These are phyloP conservation scores for Aspidiotus rigidus DNA, from an alignment of 2,888 invertebrate genomes.

Conservation along the genomic window DNA sequence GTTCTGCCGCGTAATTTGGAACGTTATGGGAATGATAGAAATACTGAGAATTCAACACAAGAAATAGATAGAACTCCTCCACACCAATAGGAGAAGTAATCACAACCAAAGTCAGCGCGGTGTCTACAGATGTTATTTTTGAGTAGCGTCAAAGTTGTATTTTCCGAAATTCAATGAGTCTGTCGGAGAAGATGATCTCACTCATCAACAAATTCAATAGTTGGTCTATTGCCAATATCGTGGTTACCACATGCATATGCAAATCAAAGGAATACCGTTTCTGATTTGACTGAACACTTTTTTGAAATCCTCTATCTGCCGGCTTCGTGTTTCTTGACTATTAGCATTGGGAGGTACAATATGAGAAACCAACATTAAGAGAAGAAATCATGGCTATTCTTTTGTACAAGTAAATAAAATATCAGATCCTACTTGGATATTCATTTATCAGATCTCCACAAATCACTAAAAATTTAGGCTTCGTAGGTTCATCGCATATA, in stretches of 20 bases:
- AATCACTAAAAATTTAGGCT: slow-evolving; percentile 45
- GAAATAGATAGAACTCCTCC: slow-evolving; percentile 47
- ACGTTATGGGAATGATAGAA: slow-evolving; percentile 38
- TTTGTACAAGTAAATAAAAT: background rate
- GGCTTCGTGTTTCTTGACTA: slow-evolving; percentile 38
- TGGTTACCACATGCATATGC: slow-evolving; percentile 50
- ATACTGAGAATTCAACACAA: slow-evolving; percentile 47
- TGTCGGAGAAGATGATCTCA: slow-evolving; percentile 33
- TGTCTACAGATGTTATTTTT: slow-evolving; percentile 37
- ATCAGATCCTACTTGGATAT: slow-evolving; percentile 41
- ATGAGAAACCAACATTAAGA: too few species aligned
- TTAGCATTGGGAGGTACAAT: too few species aligned
- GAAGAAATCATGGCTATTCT: too few species aligned
- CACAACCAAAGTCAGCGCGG: slow-evolving; percentile 44
- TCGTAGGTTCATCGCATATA: slow-evolving; percentile 37
- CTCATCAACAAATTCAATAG: slow-evolving; percentile 41
- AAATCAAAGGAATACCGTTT: slow-evolving; percentile 45
- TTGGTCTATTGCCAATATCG: slow-evolving; percentile 47
- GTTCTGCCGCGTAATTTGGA: slow-evolving; percentile 41
- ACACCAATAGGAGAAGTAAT: slow-evolving; percentile 47
- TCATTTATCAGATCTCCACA: slow-evolving; percentile 49
- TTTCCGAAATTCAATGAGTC: too few species aligned
- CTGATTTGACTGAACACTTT: slow-evolving; percentile 43
- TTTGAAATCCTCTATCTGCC: slow-evolving; percentile 44
- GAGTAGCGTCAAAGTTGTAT: too few species aligned